Base-by-base conservation (phyloP, 1,140 invertebrate species). In the Anadara kagoshimensis region DNA sequence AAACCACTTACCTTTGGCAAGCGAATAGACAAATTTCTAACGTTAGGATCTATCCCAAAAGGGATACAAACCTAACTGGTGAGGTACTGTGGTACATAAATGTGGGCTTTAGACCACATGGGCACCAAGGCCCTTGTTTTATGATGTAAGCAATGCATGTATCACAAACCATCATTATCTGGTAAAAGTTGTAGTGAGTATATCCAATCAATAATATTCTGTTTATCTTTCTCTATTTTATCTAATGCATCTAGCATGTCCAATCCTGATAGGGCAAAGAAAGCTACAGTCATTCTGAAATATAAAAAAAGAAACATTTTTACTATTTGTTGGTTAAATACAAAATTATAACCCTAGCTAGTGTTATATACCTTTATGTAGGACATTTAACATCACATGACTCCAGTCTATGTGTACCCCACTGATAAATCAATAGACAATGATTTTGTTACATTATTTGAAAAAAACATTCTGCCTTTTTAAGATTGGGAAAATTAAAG, bases 241-340 rank as follows among this genome's bases (percentile, higher is more conserved):
- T 94, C 90, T 59, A 97, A 87, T 12, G 93, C 91, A 80, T 94
- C 92, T 7, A 98, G 89, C 11, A 98, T 89, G 91, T 98, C 97
- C 65, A 98, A 87, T 10, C 96, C 96, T 63, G 95, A 95, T 65
- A 98, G 91, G 24, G 94, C 93, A 90, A 98, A 98, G 90, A 94
- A 98, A 51, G 94, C 93, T 86, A 97, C 92, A 10, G 95, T 94
- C 77, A 96, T 91, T 85, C 96, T 95, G 87, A 53, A 84, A 79
- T 63, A 82, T 92, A 61, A 61, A 54, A 59, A 11, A 22, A 59
- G 36, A 1, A 72, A 1, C 7, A 8, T 14, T 54, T 49, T 2
- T 14, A 0, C 1, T 3, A 11, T 20, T 4, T 11, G n/a, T 29
- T n/a, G n/a, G n/a, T 4, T 54, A 41, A 58, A 0, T 58, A 20